Conservation (phyloP, 1,140 invertebrate genomes). For the Berghia stephanieae region DNA sequence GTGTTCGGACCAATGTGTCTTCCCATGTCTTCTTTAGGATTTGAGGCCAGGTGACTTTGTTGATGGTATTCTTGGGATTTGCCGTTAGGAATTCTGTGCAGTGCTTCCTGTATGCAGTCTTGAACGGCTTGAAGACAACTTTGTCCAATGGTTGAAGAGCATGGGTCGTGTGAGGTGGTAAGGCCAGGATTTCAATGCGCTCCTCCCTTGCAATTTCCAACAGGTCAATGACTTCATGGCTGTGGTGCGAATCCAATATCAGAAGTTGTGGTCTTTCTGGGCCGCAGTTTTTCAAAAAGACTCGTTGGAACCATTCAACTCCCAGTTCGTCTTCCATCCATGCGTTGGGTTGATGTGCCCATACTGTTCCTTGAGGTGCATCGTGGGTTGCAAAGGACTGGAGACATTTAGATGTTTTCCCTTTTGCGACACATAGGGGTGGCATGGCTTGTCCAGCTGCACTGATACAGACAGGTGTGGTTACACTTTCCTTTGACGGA, state of each 20-base stretch:
- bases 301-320: conserved; percentile 38
- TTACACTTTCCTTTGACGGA: conserved; percentile 33
- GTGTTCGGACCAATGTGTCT: neutral
- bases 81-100: conserved; percentile 38
- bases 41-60: conserved; percentile 34
- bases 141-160: conserved; percentile 42
- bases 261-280: conserved; percentile 38
- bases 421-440: conserved; percentile 39
- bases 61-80: conserved; percentile 31
- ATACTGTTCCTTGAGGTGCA: conserved; percentile 30
- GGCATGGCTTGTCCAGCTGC: conserved; percentile 30
- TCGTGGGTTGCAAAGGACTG: conserved; percentile 31
- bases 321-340: conserved; percentile 43
- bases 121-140: conserved; percentile 43
- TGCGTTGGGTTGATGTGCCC: conserved; percentile 39
- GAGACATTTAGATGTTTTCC: conserved; percentile 33
- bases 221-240: conserved; percentile 40
- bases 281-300: conserved; percentile 43
- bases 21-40: conserved; percentile 11
- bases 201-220: conserved; percentile 35
- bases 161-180: conserved; percentile 49
- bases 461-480: conserved; percentile 40
- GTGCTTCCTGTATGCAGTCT: conserved; percentile 33
- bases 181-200: conserved; percentile 37
- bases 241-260: conserved; percentile 37